Evolutionary conservation across 1,140 invertebrate species (phyloP).

Genomic region (Eriosoma lanigerum): DNA sequence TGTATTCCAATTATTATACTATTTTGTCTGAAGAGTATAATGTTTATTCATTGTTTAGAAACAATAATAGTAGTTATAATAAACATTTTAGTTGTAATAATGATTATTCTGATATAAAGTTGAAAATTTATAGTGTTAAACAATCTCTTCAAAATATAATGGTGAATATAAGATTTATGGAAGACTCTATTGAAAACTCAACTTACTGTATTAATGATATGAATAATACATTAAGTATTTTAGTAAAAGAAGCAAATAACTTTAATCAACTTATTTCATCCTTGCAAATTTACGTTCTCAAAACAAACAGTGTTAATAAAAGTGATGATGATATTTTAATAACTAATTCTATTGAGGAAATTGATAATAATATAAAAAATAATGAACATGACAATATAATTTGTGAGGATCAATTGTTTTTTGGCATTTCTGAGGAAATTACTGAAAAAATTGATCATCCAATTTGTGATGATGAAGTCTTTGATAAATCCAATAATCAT

Average conservation of each 20-base stretch:
- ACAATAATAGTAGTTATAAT: background rate
- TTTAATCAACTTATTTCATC: slow-evolving; percentile 39
- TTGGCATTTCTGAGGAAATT: slow-evolving; percentile 20
- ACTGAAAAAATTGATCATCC: background rate
- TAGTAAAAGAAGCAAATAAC: slow-evolving; percentile 4
- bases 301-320: background rate
- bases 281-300: slow-evolving; percentile 28
- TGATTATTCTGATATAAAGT: slow-evolving; percentile 25
- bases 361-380: background rate
- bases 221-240: slow-evolving; percentile 14
- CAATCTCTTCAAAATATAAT: slow-evolving; percentile 16
- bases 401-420: slow-evolving; percentile 36
- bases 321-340: background rate
- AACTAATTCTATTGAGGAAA: background rate
- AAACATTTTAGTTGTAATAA: background rate
- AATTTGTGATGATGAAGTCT: background rate
- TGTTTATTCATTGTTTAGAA: slow-evolving; percentile 17
- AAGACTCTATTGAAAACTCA: slow-evolving; percentile 26
- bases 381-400: background rate
- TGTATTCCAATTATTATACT: background rate
- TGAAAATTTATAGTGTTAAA: slow-evolving; percentile 21
- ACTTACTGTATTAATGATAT: background rate
- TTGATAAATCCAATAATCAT: slow-evolving; percentile 20
- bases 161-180: background rate
- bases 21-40: slow-evolving; percentile 21